Conservation (phyloP, 2,113 vertebrate species). For the Rhinopithecus roxellana region DNA sequence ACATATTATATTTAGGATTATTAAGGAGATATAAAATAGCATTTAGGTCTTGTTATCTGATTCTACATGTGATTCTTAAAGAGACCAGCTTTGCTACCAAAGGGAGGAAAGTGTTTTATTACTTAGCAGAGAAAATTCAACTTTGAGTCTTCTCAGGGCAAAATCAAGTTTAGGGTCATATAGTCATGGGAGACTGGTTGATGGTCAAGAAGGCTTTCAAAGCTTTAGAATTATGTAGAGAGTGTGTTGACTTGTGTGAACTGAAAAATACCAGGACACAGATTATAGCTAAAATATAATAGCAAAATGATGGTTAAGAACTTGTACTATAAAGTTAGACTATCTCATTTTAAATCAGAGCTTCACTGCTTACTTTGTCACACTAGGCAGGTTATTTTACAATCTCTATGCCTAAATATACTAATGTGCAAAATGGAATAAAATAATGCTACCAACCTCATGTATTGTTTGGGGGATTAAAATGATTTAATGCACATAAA, state of each 20-base stretch:
- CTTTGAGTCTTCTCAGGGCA: neutral
- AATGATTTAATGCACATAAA: neutral
- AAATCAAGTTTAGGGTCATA: neutral
- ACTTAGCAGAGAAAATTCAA: neutral
- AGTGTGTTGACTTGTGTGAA: neutral
- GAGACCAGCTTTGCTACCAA: neutral
- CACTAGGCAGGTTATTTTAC: neutral
- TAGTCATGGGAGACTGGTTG: neutral
- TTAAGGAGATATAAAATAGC: neutral
- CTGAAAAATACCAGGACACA: neutral
- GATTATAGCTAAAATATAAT: neutral
- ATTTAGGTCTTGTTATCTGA: neutral
- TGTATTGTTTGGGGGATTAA: neutral
- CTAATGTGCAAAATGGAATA: neutral
- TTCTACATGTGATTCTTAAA: neutral
- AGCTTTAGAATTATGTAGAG: neutral
- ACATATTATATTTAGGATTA: neutral
- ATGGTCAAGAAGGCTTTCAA: neutral
- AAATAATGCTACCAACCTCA: neutral
- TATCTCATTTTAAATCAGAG: neutral
- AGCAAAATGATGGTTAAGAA: neutral
- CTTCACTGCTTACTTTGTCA: neutral
- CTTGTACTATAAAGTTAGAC: neutral
- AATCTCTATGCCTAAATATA: neutral
- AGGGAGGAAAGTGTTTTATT: neutral